Base-by-base conservation (phyloP, 2,888 invertebrate species). In the Lasioglossum zephyrum region DNA sequence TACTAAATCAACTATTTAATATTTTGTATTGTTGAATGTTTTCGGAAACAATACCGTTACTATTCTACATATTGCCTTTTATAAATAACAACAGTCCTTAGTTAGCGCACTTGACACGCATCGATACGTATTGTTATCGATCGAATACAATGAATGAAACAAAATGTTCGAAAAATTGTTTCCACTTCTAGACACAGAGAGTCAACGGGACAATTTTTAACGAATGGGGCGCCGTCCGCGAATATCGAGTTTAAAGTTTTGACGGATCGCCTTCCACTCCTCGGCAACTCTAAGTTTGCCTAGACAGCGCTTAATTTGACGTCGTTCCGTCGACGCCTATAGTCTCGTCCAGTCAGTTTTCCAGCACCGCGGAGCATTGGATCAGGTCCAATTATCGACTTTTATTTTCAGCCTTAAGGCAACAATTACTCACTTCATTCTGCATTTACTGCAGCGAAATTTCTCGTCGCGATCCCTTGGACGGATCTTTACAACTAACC, bases 241-340 rank as follows among this genome's bases (percentile, higher is more conserved):
- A 84, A 78, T 75, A 84, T 84, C 82, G 83, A 80, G 82, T 86
- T 86, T 78, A 85, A 89, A 89, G 82, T 89, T 89, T 83, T 49
- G 82, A 84, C 79, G 79, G 82, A 84, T 84, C 86, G 76, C 69
- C 73, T 79, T 73, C 22, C 36, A 26, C 70, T 70, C 60, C 26
- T 26, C 78, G 18, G 49, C 47, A 78, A 78, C 47, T 73, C 53
- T 77, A 88, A 89, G 88, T 85, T 88, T 77, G 75, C 79, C 79
- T 82, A 81, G 87, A 83, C 84, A 73, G 75, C 77, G 82, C 82
- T 89, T 86, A 81, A 86, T 87, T 85, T 86, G 53, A 78, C 81
- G 84, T 78, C 84, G 77, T 84, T 81, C 69, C 80, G 82, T 75
- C 75, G 87, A 76, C 81, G 77, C 77, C 76, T 63, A 76, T 81